Base-by-base conservation (phyloP, 2,113 vertebrate species). In the Chionodraco myersi region DNA sequence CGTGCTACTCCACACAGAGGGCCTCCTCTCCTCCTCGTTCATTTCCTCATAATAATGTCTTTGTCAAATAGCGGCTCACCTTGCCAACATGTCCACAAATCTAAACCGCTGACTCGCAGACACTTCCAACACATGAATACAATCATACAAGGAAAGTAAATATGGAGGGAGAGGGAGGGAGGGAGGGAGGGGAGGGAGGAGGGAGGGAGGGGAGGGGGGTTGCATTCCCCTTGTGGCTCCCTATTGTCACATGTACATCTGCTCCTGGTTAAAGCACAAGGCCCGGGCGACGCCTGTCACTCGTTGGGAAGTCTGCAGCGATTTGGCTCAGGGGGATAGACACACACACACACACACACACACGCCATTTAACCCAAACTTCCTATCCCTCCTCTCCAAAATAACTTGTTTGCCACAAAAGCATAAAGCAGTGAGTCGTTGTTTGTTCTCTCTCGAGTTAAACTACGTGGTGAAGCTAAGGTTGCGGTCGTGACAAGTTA, bases 161-260 rank as follows among this genome's bases (percentile, higher is more conserved):
- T 94, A 95, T 86, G 83, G 76, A 90, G 86, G 93, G 84, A 7
- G 66, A 59, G 79, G 79, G 75, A 1, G 21, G 21, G 21, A 21
- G 21, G 83, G 76, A 90, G 86, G 93, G 84, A 7, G 66, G 56
- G 79, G 79, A 73, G 0, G 78, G 21, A 1, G 83, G 76, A 89
- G 86, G 93, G 84, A 7, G 66, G 56, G 79, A 21, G 79, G 75
- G 0, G 78, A 74, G 75, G 0, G 78, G 76, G 72, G 51, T 59
- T 91, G 93, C 93, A 82, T 95, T 95, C 94, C 88, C 95, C 87
- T 93, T 92, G 90, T 91, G 94, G 95, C 95, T 96, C 95, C 93
- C 95, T 91, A 96, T 97, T 97, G 97, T 97, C 97, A 96, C 96
- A 94, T 95, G 90, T 69, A 88, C 96, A 97, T 97, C 96, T 98